Conservation (phyloP, 2,113 vertebrate genomes). For the Lampris megalopsis region DNA sequence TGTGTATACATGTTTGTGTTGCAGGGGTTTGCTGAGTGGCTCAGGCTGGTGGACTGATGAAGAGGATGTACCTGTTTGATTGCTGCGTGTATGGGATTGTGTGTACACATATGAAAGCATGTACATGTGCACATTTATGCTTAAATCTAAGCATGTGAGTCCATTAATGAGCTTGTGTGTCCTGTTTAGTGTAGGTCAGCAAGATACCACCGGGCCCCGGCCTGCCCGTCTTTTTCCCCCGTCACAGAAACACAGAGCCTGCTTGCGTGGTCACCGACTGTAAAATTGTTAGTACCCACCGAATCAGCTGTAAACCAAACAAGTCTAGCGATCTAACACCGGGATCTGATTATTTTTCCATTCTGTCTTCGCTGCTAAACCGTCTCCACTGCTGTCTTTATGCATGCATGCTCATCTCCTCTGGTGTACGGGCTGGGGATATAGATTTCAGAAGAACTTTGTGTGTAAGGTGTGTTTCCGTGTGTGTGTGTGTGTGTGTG, state of each 20-base stretch:
- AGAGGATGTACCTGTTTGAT: neutral
- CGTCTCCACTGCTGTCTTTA: too few species aligned
- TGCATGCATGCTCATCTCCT: neutral
- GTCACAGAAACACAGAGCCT: slow-evolving; percentile 59
- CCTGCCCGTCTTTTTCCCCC: slow-evolving; percentile 29
- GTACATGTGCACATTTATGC: neutral
- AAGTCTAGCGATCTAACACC: slow-evolving; percentile 69
- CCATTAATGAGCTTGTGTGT: neutral
- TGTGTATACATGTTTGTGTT: neutral
- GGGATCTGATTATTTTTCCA: slow-evolving; percentile 47
- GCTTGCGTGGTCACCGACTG: slow-evolving; percentile 78
- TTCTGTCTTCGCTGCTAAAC: neutral
- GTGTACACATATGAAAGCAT: neutral
- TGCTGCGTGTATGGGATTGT: neutral
- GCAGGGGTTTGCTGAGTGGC: neutral
- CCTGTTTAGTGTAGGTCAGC: slow-evolving; percentile 40
- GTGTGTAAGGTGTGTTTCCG: neutral
- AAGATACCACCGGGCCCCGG: slow-evolving; percentile 35
- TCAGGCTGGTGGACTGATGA: neutral
- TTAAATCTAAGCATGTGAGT: too few species aligned
- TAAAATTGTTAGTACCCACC: slow-evolving; percentile 76
- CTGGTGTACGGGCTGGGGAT: slow-evolving; percentile 7
- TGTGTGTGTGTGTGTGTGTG: slow-evolving; percentile 19
- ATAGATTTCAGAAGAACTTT: neutral
- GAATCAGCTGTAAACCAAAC: slow-evolving; percentile 77